These are phyloP conservation scores for Drosophila bifasciata DNA, from an alignment of 1,140 invertebrate species.

Conservation along the genomic window DNA sequence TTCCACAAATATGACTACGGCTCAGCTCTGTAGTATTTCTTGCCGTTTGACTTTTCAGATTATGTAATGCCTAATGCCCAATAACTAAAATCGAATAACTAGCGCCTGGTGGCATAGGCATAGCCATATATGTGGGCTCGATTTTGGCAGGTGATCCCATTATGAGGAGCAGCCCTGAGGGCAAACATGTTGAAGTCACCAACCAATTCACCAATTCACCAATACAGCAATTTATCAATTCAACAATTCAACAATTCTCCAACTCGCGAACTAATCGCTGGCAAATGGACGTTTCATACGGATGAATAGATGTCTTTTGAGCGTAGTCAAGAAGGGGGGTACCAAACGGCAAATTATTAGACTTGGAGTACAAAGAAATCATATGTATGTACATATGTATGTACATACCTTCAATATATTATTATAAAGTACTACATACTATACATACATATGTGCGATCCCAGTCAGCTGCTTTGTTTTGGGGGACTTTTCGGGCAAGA, in stretches of 20 bases:
- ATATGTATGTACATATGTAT: constrained; percentile 1
- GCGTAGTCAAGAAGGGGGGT: constrained; percentile 50
- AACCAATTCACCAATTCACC: background rate
- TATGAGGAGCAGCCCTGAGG: constrained; percentile 22
- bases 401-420: constrained; percentile 10
- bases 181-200: constrained; percentile 11
- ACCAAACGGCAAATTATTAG: constrained; percentile 65
- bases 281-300: constrained; percentile 50
- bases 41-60: constrained; percentile 50
- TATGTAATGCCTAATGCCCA: constrained; percentile 25
- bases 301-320: constrained; percentile 59
- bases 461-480: constrained; percentile 52
- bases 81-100: background rate
- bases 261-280: constrained; percentile 47
- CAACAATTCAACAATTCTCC: constrained; percentile 13
- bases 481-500: constrained; percentile 45
- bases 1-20: constrained; percentile 60
- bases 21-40: constrained; percentile 22
- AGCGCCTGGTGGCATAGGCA: background rate
- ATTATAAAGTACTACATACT: constrained; percentile 14
- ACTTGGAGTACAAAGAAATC: constrained; percentile 19
- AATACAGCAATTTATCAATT: background rate
- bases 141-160: constrained; percentile 28
- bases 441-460: background rate
- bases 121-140: background rate